A percentile compares a stretch with the other conserved stretches of the same genome.
phyloP scores from a whole-genome alignment of 2,888 invertebrate genomes.

The Cataglyphis livida region DNA sequence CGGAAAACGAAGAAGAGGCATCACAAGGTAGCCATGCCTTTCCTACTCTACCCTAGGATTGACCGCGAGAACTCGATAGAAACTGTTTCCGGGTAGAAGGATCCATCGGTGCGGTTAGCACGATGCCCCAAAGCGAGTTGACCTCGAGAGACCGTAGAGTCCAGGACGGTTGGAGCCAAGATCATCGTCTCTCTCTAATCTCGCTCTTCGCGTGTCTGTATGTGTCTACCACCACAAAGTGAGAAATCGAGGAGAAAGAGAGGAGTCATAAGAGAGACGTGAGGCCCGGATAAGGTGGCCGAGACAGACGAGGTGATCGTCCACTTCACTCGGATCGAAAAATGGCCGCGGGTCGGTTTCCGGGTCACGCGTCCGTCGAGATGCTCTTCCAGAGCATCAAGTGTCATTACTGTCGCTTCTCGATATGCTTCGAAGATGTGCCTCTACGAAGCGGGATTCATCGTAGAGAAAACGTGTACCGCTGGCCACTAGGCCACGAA shows the following conservation, averaged over 20 bases:
- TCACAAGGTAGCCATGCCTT: constrained; percentile 56
- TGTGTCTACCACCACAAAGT: constrained; percentile 58
- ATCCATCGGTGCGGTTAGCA: constrained; percentile 81
- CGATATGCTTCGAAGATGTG: constrained; percentile 69
- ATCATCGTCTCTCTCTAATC: constrained; percentile 81
- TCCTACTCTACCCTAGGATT: constrained; percentile 66
- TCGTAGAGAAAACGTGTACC: constrained; percentile 71
- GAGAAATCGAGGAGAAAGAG: constrained; percentile 15
- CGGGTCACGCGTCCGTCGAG: constrained; percentile 82
- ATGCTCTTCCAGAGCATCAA: constrained; percentile 79
- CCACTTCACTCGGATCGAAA: constrained; percentile 70
- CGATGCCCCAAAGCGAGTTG: constrained; percentile 85
- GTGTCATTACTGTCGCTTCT: constrained; percentile 80
- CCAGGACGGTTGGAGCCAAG: constrained; percentile 75
- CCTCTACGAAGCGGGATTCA: constrained; percentile 63
- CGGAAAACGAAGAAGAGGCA: constrained; percentile 69
- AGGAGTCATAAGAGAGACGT: constrained; percentile 33
- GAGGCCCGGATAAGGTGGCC: constrained; percentile 18
- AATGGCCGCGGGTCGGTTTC: constrained; percentile 80
- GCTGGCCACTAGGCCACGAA: constrained; percentile 73
- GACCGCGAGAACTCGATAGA: constrained; percentile 71
- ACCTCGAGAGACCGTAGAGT: constrained; percentile 80
- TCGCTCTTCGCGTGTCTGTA: constrained; percentile 73
- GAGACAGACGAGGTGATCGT: constrained; percentile 57
- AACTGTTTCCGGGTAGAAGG: constrained; percentile 83